Evolutionary conservation across 2,888 invertebrate genomes (phyloP).

Genomic region (Drosophila nr. perissopoda): DNA sequence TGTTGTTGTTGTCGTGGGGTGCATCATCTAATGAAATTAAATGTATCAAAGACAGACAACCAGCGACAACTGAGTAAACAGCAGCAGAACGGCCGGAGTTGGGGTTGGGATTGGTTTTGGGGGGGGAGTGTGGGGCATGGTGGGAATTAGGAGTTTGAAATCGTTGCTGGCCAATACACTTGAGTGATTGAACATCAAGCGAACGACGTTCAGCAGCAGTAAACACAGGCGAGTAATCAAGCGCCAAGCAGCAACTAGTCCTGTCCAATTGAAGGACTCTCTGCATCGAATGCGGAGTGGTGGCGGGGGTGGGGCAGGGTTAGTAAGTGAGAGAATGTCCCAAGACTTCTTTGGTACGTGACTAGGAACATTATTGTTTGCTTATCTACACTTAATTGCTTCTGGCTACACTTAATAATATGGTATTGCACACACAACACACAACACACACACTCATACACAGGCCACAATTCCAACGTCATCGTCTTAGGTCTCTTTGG

Average conservation of each 20-base stretch:
- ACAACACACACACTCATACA: conserved; percentile 22
- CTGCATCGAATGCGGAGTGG: no score
- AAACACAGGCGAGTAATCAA: conserved; percentile 43
- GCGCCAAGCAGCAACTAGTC: conserved; percentile 18
- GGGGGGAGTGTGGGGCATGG: conserved; percentile 2
- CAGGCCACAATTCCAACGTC: conserved; percentile 54
- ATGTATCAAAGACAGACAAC: conserved; percentile 62
- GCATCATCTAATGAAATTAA: conserved; percentile 63
- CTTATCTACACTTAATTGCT: conserved; percentile 83
- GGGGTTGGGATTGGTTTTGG: not conserved
- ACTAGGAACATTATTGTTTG: conserved; percentile 82
- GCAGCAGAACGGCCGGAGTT: not conserved
- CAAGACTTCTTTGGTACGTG: conserved; percentile 72
- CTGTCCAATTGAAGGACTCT: not conserved
- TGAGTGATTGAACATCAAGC: conserved; percentile 63
- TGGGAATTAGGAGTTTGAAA: conserved; percentile 13
- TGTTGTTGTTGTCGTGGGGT: conserved; percentile 29
- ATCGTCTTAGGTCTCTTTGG: conserved; percentile 38
- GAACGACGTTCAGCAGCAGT: conserved; percentile 34
- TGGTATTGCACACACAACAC: conserved; percentile 53
- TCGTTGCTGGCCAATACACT: conserved; percentile 61
- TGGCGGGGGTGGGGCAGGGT: not conserved
- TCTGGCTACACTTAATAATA: conserved; percentile 83
- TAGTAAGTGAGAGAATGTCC: conserved; percentile 71
- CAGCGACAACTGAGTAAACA: conserved; percentile 35